Evolutionary conservation across 2,113 vertebrate genomes (phyloP), one percentile per base, ranked within the genome.

Genomic region (Peromyscus californicus): DNA sequence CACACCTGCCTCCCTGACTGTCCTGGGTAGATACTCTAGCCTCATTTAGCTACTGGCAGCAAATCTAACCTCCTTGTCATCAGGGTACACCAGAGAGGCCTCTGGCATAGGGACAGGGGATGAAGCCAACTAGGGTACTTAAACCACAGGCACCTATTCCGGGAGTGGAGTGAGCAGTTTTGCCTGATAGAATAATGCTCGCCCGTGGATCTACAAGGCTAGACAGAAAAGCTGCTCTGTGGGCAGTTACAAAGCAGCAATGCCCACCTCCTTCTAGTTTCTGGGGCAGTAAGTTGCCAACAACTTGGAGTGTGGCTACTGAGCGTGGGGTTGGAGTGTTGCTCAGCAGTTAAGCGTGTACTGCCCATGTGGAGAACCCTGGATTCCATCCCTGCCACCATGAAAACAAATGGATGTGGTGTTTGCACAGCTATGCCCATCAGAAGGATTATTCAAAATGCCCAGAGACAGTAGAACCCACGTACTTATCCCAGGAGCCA

Each of bases 1-100:
- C 74, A 87, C 93, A 80, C 83, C 87, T 91, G 94, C 82, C 83
- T 97, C 63, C 80, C 96, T 15, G 51, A 42, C 33, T 21, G 36
- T 45, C 82, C 31, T 54, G 78, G 54, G 67, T n/a, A 45, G 54
- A 26, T 4, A 29, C 67, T n/a, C 45, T 15, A 86, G 89, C 51
- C 67, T 95, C 36, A 33, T 75, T 86, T n/a, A 67, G 91, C 19
- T 17, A 9, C 75, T 59, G 19, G 57, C 79, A 80, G 88, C 39
- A 54, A 69, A 74, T 65, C 19, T 79, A 78, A 42, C 21, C 67
- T 31, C 65, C 29, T 22, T 21, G 61, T 31, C 78, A 89, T 61
- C 33, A 15, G 57, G 42, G 45, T 24, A 33, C 22, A n/a, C 7
- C 45, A 13, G 26, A 16, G 33, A 54, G 89, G 57, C 72, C 33